Conservation (phyloP, 2,888 invertebrate genomes). For the Tortricodes alternella region DNA sequence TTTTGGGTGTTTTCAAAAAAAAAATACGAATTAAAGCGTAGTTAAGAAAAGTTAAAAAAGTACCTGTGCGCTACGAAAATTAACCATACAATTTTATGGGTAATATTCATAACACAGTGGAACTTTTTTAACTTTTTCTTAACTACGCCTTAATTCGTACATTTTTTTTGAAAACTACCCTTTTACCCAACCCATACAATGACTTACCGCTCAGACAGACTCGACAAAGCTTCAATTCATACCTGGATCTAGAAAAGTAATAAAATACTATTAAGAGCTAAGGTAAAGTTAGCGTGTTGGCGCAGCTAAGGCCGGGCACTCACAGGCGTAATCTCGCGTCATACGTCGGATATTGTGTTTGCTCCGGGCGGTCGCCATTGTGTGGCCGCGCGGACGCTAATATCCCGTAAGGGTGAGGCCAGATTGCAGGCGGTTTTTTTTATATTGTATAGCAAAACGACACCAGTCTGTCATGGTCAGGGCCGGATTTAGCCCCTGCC, state of each 20-base stretch:
- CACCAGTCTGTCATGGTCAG: too few relatives aligned
- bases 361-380: slow-evolving; percentile 35
- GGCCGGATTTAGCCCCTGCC: too few relatives aligned
- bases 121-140: too few relatives aligned
- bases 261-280: slow-evolving; percentile 4
- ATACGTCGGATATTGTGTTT: slow-evolving; percentile 64
- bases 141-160: too few relatives aligned
- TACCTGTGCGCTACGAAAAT: too few relatives aligned
- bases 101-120: too few relatives aligned
- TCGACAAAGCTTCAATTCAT: background rate
- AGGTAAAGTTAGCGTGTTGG: background rate
- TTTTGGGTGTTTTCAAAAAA: too few relatives aligned
- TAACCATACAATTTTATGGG: too few relatives aligned
- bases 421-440: slow-evolving; percentile 1
- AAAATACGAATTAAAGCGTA: too few relatives aligned
- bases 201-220: background rate
- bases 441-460: too few relatives aligned
- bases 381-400: slow-evolving; percentile 38
- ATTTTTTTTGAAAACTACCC: too few relatives aligned
- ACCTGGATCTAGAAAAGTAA: background rate
- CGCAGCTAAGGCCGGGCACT: slow-evolving; percentile 7
- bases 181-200: background rate
- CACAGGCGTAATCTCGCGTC: slow-evolving; percentile 40
- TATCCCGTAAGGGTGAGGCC: slow-evolving; percentile 28
- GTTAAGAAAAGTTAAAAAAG: too few relatives aligned